A percentile compares a stretch with the other conserved stretches of the same genome.
Evolutionary conservation across 2,797 vertebrate genomes (phyloP).

Genomic region (Microctenopoma steveboyesi): DNA sequence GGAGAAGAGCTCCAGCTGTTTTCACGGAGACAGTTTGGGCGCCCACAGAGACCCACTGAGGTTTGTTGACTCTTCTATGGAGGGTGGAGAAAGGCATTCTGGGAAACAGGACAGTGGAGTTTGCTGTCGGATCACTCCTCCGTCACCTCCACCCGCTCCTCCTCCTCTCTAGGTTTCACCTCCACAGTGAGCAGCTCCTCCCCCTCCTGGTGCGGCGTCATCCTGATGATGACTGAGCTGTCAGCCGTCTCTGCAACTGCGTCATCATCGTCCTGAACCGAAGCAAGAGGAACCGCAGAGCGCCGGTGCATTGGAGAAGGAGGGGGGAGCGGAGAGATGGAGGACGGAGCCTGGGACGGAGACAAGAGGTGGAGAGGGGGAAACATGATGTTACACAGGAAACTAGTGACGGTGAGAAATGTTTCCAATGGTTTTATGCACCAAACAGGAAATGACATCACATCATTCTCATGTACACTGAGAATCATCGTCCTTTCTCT

Average conservation of each 20-base stretch:
- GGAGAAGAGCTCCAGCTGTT: not conserved
- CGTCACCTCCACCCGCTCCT: not conserved
- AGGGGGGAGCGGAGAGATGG: slow-evolving; percentile 59
- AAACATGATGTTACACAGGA: too few relatives aligned
- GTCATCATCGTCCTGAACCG: slow-evolving; percentile 11
- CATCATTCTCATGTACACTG: too few relatives aligned
- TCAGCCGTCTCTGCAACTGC: slow-evolving; percentile 73
- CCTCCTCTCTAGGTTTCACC: slow-evolving; percentile 24
- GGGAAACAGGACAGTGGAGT: not conserved
- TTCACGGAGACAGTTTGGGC: too few relatives aligned
- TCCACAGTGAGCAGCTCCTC: slow-evolving; percentile 88
- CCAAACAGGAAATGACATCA: too few relatives aligned
- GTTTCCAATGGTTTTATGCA: too few relatives aligned
- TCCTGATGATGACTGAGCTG: slow-evolving; percentile 77
- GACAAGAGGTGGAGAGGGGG: not conserved
- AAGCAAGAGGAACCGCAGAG: slow-evolving; percentile 57
- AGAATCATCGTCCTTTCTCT: too few relatives aligned
- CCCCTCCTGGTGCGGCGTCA: slow-evolving; percentile 73
- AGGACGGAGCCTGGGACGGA: slow-evolving; percentile 24
- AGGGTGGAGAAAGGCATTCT: slow-evolving; percentile 16
- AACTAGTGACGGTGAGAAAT: too few relatives aligned
- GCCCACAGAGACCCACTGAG: too few relatives aligned
- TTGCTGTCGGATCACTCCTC: slow-evolving; percentile 11
- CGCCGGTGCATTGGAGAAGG: slow-evolving; percentile 79
- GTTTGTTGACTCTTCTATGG: not conserved